Evolutionary conservation across 1,140 invertebrate species (phyloP).

Genomic region (Drosophila nikananu): DNA sequence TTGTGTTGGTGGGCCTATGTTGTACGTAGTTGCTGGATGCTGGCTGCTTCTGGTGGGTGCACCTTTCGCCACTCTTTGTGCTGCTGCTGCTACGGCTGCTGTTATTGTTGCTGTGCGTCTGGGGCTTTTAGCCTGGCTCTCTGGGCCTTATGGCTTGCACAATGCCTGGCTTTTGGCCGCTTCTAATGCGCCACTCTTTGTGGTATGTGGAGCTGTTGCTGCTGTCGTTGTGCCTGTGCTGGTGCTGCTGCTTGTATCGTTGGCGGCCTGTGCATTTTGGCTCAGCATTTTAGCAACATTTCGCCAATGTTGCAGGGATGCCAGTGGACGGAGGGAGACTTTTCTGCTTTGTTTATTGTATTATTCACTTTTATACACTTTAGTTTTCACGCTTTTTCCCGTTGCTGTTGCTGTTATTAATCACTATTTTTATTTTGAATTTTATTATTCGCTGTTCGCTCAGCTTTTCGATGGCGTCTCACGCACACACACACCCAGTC

Average conservation of each 20-base stretch:
- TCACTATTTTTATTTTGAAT: slow-evolving; percentile 84
- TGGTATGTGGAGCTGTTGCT: slow-evolving; percentile 55
- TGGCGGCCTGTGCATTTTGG: slow-evolving; percentile 67
- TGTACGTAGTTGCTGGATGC: slow-evolving; percentile 39
- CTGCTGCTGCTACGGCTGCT: slow-evolving; percentile 31
- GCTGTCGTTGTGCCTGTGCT: slow-evolving; percentile 11
- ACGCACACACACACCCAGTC: slow-evolving; percentile 45
- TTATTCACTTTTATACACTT: slow-evolving; percentile 24
- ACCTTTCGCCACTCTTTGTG: slow-evolving; percentile 74
- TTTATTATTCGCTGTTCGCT: slow-evolving; percentile 68
- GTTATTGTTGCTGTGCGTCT: slow-evolving; percentile 48
- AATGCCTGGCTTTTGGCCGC: slow-evolving; percentile 52
- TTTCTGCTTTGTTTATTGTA: slow-evolving; percentile 16
- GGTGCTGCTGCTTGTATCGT: slow-evolving; percentile 30
- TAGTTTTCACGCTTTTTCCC: slow-evolving; percentile 51
- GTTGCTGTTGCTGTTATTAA: slow-evolving; percentile 80
- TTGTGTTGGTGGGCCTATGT: slow-evolving; percentile 23
- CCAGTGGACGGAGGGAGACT: neutral
- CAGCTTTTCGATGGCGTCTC: slow-evolving; percentile 75
- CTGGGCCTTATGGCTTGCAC: slow-evolving; percentile 53
- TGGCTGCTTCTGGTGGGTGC: slow-evolving; percentile 68
- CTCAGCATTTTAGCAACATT: slow-evolving; percentile 63
- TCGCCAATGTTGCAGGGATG: slow-evolving; percentile 32
- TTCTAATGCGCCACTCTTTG: slow-evolving; percentile 55
- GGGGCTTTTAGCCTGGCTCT: slow-evolving; percentile 47